Percentiles rank a stretch among this genome's conserved stretches.
Evolutionary conservation across 53 echinoderm and acorn worm species (phyloP).

Genomic region (Arbacia lixula): DNA sequence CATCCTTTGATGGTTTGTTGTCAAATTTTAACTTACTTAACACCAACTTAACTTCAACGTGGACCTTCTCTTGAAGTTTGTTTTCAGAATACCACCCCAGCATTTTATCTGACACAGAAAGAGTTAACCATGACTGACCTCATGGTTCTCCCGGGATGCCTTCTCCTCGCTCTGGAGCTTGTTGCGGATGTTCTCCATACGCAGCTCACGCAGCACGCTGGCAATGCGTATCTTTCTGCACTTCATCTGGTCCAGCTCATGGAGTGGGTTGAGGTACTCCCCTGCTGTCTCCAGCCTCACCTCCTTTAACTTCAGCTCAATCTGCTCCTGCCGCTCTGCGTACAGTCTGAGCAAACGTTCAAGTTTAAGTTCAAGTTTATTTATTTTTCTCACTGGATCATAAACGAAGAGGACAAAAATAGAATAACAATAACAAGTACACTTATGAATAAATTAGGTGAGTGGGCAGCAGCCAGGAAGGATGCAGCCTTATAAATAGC

Average conservation of each 20-base stretch:
- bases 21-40: no score
- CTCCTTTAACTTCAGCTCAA: constrained; percentile 80
- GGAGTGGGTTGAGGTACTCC: constrained; percentile 82
- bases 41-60: no score
- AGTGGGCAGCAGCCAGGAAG: no score
- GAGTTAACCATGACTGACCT: no score
- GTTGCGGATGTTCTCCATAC: constrained; percentile 90
- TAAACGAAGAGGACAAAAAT: no score
- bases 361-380: background rate
- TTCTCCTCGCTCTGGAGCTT: constrained; percentile 96
- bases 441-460: no score
- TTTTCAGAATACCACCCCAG: no score
- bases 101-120: no score
- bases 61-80: no score
- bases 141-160: constrained; percentile 85
- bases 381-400: background rate
- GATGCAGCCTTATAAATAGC: no score
- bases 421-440: no score
- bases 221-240: constrained; percentile 75
- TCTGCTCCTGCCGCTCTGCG: constrained; percentile 76
- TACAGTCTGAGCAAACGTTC: constrained; percentile 77
- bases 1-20: no score
- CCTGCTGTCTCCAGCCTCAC: constrained; percentile 74
- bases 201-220: constrained; percentile 81
- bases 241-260: constrained; percentile 84